These are phyloP conservation scores for Mastigias papua DNA, from an alignment of 30 jellyfish, hydroid and myxozoan species.

Conservation along the genomic window DNA sequence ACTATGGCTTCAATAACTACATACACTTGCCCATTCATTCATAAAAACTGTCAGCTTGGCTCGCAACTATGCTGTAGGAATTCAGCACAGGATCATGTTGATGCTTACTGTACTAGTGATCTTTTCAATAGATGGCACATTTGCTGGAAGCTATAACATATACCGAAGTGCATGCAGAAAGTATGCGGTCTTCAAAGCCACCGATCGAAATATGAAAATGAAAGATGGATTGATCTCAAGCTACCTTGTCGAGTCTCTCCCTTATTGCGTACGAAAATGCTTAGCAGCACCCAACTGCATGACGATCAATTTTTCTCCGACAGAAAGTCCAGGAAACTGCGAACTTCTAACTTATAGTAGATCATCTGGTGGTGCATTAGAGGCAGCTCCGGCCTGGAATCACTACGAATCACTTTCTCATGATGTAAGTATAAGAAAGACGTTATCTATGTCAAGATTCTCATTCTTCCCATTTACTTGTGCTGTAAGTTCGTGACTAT, in stretches of 20 bases:
- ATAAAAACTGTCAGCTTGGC: too few species aligned
- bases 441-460: not conserved
- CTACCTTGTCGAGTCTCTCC: not conserved
- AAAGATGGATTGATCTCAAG: not conserved
- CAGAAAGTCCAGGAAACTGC: not conserved
- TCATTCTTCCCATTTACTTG: not conserved
- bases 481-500: too few species aligned
- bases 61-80: too few species aligned
- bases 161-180: slow-evolving; percentile 32
- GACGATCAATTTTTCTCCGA: slow-evolving; percentile 24
- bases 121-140: not conserved
- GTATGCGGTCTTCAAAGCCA: slow-evolving; percentile 23
- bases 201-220: slow-evolving; percentile 18
- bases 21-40: too few species aligned
- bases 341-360: slow-evolving; percentile 23
- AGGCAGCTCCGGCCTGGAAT: slow-evolving; percentile 31
- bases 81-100: too few species aligned
- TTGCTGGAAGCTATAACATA: not conserved
- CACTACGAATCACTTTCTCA: slow-evolving; percentile 57
- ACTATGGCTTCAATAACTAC: too few species aligned
- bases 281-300: slow-evolving; percentile 6
- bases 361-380: not conserved
- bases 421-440: slow-evolving; percentile 39
- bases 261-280: slow-evolving; percentile 21
- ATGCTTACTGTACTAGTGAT: not conserved